Conservation (phyloP, 2,797 vertebrate genomes). For the Lepilemur septentrionalis region DNA sequence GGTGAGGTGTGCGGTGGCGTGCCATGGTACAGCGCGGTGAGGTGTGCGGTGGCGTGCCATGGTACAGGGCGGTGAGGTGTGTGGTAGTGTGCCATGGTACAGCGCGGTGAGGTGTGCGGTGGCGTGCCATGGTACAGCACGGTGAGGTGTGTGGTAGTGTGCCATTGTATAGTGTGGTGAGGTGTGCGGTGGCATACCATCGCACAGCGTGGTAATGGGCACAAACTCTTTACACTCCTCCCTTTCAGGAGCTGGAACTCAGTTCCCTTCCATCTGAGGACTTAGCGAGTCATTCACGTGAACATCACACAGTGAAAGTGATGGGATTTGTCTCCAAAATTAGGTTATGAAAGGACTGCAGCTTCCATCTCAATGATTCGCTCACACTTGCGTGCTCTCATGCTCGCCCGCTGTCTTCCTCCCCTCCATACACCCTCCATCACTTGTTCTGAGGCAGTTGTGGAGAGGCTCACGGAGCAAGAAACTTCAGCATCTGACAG, state of each 20-base stretch:
- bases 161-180: no score
- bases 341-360: neutral
- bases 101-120: no score
- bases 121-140: no score
- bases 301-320: neutral
- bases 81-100: no score
- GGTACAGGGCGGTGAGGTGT: no score
- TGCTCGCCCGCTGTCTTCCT: neutral
- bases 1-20: no score
- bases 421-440: neutral
- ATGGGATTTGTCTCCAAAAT: neutral
- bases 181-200: neutral
- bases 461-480: neutral
- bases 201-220: fast-evolving
- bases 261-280: neutral
- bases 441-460: neutral
- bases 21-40: no score
- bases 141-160: no score
- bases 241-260: neutral
- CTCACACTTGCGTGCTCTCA: neutral
- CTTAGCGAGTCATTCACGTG: neutral
- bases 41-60: no score
- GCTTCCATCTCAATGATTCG: neutral
- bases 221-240: neutral
- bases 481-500: neutral